Evolutionary conservation across 2,888 invertebrate genomes (phyloP), one percentile per base, ranked within the genome.

Genomic region (Pseudoips prasinana): DNA sequence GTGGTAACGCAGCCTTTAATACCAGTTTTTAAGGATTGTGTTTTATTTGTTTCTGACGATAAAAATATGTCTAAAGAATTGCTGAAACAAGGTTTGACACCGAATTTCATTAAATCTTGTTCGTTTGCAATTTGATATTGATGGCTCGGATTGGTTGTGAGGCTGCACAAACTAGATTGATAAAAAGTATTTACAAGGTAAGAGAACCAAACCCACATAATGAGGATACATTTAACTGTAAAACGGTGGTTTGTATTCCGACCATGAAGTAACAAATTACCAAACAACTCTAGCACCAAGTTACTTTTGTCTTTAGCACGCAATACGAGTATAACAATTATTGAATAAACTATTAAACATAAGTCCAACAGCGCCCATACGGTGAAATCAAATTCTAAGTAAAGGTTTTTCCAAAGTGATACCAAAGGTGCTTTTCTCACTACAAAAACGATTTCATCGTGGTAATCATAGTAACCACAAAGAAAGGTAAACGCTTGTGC

Each of bases 141-240:
- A 10, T 24, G 7, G 2, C 40, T 33, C 1, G 65, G 65, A 7
- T 49, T 55, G 1, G 46, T 38, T 0, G 58, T 64, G 1, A 63
- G 24, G 37, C 68, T 69, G 14, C 58, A 41, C 6, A 71, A 29
- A 22, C 33, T 57, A 0, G 62, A 58, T 8, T 58, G 63, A 20
- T 63, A 65, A 7, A 55, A 60, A 14, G 45, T 39, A 34, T 63
- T 61, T 0, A 62, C 38, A 2, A 64, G 27, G 28, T 50, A 68
- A 0, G 72, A 58, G 29, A 72, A 79, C 56, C 65, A 56, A 2
- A 77, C 42, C 80, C 79, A 80, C 4, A 55, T 31, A 5, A 73
- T 55, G 1, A 75, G 40, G 1, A 49, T 10, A 7, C 10, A 18
- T 10, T 39, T 40, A 0, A 38, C 26, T n/a, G 27, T 8, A 10